Base-by-base conservation (phyloP, 1,140 invertebrate species). In the Zaprionus africanus region DNA sequence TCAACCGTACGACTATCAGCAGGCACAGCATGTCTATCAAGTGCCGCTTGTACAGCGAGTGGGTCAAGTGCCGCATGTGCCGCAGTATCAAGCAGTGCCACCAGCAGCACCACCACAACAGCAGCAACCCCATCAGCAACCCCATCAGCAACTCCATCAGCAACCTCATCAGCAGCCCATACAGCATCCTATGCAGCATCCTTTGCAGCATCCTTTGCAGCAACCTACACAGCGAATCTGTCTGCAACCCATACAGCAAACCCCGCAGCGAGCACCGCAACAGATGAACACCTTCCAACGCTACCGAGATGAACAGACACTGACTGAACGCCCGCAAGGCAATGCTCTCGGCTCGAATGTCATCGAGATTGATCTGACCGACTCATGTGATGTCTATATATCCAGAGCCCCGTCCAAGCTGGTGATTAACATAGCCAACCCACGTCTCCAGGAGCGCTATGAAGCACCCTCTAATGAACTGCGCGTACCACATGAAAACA, bases 331-430 rank as follows among this genome's bases (percentile, higher is more conserved):
- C 13, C 1, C 22, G 0, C 12, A 11, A 9, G 26, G 15, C 1
- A 15, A 12, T 4, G 28, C 6, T 31, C 7, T 9, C 28, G 69
- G 56, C 15, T 43, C 69, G 0, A 17, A 54, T 4, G 4, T 54
- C 2, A 17, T 67, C 5, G 63, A 73, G 34, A 24, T 73, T 7
- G 63, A 67, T 5, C 24, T 73, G 12, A 17, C 56, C 1, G 0
- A 13, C 1, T 46, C 46, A 0, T 24, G 17, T n/a, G 34, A 73
- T 6, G 46, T 73, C 4, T 67, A 43, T 13, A 60, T 73, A 60
- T 34, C 56, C 3, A 38, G 64, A 1, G 15, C 34, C 1, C 34
- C 15, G 1, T 9, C n/a, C 2, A 73, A 60, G 34, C 63, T 73
- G 12, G 34, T 67, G 6, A 53, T 73, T 19, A 43, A 60, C n/a